Percentiles rank a stretch among this genome's conserved stretches.
phyloP scores from a whole-genome alignment of 2,888 invertebrate species.

The Aphidius colemani region DNA sequence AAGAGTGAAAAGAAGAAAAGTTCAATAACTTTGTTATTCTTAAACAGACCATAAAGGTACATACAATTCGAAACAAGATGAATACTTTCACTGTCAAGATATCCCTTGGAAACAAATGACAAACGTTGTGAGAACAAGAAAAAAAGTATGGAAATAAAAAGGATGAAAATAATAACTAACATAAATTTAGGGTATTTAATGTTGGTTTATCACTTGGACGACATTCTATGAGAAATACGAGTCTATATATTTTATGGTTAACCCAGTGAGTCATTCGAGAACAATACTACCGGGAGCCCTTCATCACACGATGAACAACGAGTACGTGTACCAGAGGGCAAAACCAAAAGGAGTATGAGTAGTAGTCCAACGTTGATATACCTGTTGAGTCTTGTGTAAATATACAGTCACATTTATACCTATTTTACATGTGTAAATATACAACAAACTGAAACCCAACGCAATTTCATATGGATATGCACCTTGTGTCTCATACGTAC shows the following conservation, averaged over 20 bases:
- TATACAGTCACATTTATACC: background rate
- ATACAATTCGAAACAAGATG: background rate
- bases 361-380: conserved; percentile 19
- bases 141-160: background rate
- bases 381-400: conserved; percentile 34
- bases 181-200: too few species aligned
- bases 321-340: conserved; percentile 34
- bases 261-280: conserved; percentile 50
- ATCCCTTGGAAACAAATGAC: too few species aligned
- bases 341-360: conserved; percentile 18
- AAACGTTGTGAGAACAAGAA: background rate
- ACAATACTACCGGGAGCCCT: conserved; percentile 54
- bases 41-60: background rate
- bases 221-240: conserved; percentile 6
- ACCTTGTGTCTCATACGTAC: background rate
- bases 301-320: conserved; percentile 41
- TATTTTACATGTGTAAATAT: background rate
- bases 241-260: conserved; percentile 48
- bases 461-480: conserved; percentile 10
- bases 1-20: background rate
- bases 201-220: background rate
- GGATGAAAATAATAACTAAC: too few species aligned
- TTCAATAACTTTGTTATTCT: conserved; percentile 10
- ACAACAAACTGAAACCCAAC: background rate
- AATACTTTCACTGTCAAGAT: too few species aligned